phyloP scores from a whole-genome alignment of 2,888 invertebrate genomes.

The Microplitis manilae region DNA sequence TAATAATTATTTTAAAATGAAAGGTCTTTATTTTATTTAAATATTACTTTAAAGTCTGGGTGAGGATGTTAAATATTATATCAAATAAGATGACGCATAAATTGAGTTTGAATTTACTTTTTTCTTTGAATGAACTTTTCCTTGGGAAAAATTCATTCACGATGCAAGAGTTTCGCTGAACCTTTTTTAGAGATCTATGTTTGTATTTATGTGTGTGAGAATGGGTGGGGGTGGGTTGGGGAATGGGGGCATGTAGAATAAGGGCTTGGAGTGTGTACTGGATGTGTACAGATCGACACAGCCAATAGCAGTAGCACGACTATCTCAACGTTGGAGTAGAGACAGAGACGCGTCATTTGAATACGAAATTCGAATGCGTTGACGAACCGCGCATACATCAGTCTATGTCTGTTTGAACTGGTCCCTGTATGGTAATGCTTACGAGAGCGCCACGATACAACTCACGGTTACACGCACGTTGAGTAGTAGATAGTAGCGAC shows the following conservation, averaged over 20 bases:
- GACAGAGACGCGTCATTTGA: constrained; percentile 65
- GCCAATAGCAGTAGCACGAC: constrained; percentile 22
- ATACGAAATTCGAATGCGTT: constrained; percentile 69
- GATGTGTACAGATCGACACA: constrained; percentile 41
- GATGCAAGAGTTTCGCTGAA: too few species aligned
- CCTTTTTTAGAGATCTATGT: too few species aligned
- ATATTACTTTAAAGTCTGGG: too few species aligned
- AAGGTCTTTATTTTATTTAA: too few species aligned
- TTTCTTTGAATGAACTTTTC: too few species aligned
- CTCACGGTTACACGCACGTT: constrained; percentile 31
- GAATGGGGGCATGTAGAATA: constrained; percentile 6
- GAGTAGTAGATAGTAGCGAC: constrained; percentile 25
- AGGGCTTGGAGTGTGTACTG: neutral
- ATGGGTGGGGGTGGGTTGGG: neutral
- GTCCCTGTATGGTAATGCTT: constrained; percentile 68
- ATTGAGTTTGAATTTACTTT: too few species aligned
- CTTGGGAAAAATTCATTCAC: too few species aligned
- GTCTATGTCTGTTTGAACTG: constrained; percentile 69
- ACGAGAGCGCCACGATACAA: constrained; percentile 39
- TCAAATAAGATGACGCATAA: too few species aligned
- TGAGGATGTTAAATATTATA: too few species aligned
- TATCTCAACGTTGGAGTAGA: constrained; percentile 33
- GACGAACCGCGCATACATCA: constrained; percentile 70
- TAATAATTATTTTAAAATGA: neutral
- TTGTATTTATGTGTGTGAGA: neutral